These are phyloP conservation scores for Cloeon dipterum DNA, from an alignment of 2,888 invertebrate species.

Conservation along the genomic window DNA sequence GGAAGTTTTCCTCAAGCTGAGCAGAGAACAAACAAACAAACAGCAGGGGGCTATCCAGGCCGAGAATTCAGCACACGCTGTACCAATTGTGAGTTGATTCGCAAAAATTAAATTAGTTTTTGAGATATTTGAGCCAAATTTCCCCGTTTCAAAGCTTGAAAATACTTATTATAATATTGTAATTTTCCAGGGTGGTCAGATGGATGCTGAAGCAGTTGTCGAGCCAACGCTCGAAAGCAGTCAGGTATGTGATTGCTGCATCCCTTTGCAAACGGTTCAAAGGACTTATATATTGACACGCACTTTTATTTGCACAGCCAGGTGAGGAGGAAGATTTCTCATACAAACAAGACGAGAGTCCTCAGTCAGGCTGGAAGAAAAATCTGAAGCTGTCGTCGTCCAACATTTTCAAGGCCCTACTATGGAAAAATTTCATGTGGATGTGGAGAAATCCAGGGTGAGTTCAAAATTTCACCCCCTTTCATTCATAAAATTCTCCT, in stretches of 20 bases:
- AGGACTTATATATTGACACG: no score
- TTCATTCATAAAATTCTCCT: no score
- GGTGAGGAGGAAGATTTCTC: background rate
- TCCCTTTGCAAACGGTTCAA: no score
- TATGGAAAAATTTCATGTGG: slow-evolving; percentile 77
- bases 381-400: background rate
- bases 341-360: background rate
- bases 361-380: background rate
- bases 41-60: slow-evolving; percentile 58
- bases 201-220: no score
- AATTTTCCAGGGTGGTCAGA: no score
- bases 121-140: no score
- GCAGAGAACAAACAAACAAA: slow-evolving; percentile 58
- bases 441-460: slow-evolving; percentile 66
- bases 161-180: no score
- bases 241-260: no score
- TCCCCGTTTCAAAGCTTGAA: no score
- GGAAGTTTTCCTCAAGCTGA: slow-evolving; percentile 58
- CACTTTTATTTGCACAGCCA: no score
- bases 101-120: slow-evolving; percentile 7
- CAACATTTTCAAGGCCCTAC: slow-evolving; percentile 28
- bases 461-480: slow-evolving; percentile 14
- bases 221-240: no score
- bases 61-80: slow-evolving; percentile 24
- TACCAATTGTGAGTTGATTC: slow-evolving; percentile 15